Evolutionary conservation across 2,797 vertebrate genomes (phyloP), one percentile per base, ranked within the genome.

Genomic region (Spea hammondii): DNA sequence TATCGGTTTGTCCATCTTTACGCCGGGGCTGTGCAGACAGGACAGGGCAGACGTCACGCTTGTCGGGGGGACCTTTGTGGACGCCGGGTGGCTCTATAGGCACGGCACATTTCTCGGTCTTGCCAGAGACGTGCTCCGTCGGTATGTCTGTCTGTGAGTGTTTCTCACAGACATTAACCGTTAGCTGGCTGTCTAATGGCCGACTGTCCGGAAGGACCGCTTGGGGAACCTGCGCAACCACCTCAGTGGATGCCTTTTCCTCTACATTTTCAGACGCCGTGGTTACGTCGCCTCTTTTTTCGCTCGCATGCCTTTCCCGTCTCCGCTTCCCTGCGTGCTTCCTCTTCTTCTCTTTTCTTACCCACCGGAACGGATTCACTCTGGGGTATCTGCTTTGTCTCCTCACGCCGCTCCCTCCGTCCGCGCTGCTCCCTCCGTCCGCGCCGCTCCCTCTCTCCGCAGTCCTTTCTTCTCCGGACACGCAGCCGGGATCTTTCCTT

Each of bases 301-400:
- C 70, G 59, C 14, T 62, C 5, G 32, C n/a, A 0, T 62, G n/a
- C 11, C 11, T 67, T 11, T 45, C n/a, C 6, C 45, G n/a, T 50
- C 17, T 59, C 1, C 54, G 70, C 6, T 8, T 45, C 45, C 45
- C 8, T 12, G 10, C 47, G 13, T 17, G 47, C 62, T 77, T 82
- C 62, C 4, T 32, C 14, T 54, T 82, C 55, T 73, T 77, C 1
- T 46, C 49, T n/a, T 17, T 82, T 49, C 68, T 77, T 4, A 73
- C 9, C 74, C 74, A 82, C 6, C 74, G 49, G 12, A 82, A 6
- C 4, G 75, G 74, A 50, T 82, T 82, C 2, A 82, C 79, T 14
- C 74, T 47, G 6, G 79, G 79, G 13, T 82, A 82, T 4, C 75
- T 55, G n/a, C 79, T 50, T 75, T 68, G 64, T 17, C 55, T 51